phyloP scores from a whole-genome alignment of 2,797 vertebrate genomes.

The Pampus argenteus region DNA sequence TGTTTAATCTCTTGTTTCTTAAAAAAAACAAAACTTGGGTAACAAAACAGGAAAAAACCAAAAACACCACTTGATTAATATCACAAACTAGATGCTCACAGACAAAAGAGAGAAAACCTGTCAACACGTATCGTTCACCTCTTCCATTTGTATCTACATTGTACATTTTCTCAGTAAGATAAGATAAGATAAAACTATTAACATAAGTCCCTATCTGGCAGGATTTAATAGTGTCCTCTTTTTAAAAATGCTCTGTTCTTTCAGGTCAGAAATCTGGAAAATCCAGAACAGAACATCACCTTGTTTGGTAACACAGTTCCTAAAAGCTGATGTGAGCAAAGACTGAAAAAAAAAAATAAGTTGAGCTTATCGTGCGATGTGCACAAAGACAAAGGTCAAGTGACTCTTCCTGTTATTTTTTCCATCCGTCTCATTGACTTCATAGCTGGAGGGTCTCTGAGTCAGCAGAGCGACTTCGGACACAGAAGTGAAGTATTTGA shows the following conservation, averaged over 20 bases:
- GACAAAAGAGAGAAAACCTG: not conserved
- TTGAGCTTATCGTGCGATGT: not conserved
- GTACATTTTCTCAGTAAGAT: not conserved
- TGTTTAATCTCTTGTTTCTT: conserved; percentile 37
- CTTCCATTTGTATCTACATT: not conserved
- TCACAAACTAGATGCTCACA: not conserved
- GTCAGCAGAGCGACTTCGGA: not conserved
- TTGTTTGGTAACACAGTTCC: conserved; percentile 35
- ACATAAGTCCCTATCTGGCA: conserved; percentile 6
- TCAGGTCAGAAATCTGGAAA: not conserved
- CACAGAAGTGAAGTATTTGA: not conserved
- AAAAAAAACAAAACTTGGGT: conserved; percentile 8
- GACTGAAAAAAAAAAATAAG: conserved; percentile 3
- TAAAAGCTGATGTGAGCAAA: conserved; percentile 15
- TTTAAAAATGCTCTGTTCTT: not conserved
- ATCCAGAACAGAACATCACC: conserved; percentile 21
- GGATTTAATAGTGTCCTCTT: not conserved
- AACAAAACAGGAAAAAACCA: not conserved
- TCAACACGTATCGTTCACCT: not conserved
- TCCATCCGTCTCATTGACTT: not conserved
- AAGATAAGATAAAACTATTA: not conserved
- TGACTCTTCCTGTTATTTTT: conserved; percentile 12
- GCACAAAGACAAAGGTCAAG: conserved; percentile 23
- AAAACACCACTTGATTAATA: not conserved
- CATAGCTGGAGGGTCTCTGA: not conserved